Conservation (phyloP, 2,113 vertebrate species). For the Paedocypris sp. region DNA sequence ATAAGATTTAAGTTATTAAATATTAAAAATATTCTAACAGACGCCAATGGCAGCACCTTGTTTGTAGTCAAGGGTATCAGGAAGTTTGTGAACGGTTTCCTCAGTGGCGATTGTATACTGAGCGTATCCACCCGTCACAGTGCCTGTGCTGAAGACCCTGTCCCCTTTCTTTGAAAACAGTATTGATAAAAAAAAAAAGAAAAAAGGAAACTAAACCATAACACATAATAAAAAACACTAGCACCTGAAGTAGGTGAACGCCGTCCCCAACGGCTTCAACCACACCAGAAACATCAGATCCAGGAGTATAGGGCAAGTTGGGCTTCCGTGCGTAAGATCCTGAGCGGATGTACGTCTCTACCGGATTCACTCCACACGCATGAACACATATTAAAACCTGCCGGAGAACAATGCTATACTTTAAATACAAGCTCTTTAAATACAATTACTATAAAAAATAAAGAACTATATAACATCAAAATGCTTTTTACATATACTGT, state of each 20-base stretch:
- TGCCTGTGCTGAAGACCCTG: conserved; percentile 71
- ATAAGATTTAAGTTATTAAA: no score
- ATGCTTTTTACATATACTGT: no score
- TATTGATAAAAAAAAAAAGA: background rate
- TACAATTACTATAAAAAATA: no score
- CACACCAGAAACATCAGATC: conserved; percentile 72
- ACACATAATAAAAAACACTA: background rate
- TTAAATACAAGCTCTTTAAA: background rate
- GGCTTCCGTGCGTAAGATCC: conserved; percentile 62
- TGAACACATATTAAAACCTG: conserved; percentile 83
- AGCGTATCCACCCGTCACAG: conserved; percentile 76
- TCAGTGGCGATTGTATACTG: conserved; percentile 69
- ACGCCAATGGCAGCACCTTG: conserved; percentile 80
- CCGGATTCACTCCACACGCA: conserved; percentile 85
- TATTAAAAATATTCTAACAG: no score
- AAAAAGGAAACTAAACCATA: background rate
- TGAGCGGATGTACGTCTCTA: conserved; percentile 83
- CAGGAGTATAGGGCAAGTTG: conserved; percentile 74
- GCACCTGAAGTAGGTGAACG: conserved; percentile 71
- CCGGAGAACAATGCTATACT: background rate
- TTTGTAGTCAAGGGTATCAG: conserved; percentile 62
- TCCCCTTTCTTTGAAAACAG: conserved; percentile 68
- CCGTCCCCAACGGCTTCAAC: conserved; percentile 65
- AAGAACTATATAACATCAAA: no score
- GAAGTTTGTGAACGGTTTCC: conserved; percentile 63